Conservation (phyloP, 2,797 vertebrate genomes). For the Cetoscarus ocellatus region DNA sequence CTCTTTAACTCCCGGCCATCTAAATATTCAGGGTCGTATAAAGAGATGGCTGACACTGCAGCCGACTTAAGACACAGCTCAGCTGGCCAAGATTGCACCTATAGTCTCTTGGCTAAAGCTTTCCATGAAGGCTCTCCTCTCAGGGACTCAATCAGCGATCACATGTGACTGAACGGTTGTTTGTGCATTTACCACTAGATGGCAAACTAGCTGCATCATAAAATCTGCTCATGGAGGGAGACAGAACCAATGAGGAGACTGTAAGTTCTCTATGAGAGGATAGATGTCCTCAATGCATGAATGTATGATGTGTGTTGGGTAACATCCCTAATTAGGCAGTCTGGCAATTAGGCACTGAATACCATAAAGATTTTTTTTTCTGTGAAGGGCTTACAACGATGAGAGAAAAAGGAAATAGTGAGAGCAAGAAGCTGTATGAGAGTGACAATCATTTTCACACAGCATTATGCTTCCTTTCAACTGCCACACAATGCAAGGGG, state of each 20-base stretch:
- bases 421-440: conserved; percentile 49
- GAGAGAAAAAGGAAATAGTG: conserved; percentile 56
- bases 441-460: conserved; percentile 62
- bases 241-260: conserved; percentile 59
- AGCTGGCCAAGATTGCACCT: conserved; percentile 77
- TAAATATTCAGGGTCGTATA: conserved; percentile 82
- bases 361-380: conserved; percentile 64
- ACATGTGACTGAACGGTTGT: conserved; percentile 45
- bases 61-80: conserved; percentile 78
- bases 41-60: conserved; percentile 81
- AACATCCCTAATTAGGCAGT: conserved; percentile 82
- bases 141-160: conserved; percentile 66
- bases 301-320: conserved; percentile 82
- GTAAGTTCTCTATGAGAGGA: conserved; percentile 70
- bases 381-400: conserved; percentile 63
- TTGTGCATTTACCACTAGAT: conserved; percentile 81
- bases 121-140: conserved; percentile 76
- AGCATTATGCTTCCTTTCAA: conserved; percentile 61
- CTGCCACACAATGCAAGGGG: conserved; percentile 65
- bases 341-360: conserved; percentile 80
- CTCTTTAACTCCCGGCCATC: conserved; percentile 82
- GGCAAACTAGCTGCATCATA: conserved; percentile 84
- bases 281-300: conserved; percentile 80
- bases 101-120: conserved; percentile 72
- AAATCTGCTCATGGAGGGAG: conserved; percentile 31